Evolutionary conservation across 2,113 vertebrate genomes (phyloP), one percentile per base, ranked within the genome.

Genomic region (Marmota flaviventris): DNA sequence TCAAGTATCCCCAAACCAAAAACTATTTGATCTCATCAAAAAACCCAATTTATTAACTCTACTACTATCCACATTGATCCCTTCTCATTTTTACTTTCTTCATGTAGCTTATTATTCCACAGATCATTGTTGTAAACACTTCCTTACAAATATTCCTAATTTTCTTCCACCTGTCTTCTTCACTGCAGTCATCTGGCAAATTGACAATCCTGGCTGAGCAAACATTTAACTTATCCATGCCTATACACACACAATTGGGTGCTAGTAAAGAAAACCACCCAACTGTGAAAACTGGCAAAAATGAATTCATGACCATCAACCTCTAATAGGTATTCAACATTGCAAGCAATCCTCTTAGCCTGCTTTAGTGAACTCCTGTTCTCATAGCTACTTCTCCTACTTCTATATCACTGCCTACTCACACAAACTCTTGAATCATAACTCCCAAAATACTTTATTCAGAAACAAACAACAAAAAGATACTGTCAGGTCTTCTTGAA

Each of bases 51-150:
- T 78, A 72, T 48, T 25, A 81, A 89, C 12, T 75, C 76, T 25
- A 67, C 37, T 27, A 84, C 56, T 79, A 96, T 2, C 25, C 25
- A 58, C 16, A 77, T 3, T 61, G 73, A 77, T 75, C 13, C 10
- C 8, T 89, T 89, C 53, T 93, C n/a, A 85, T 61, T 90, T 61
- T 86, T 76, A 81, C 75, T 86, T 94, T 73, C 90, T 94, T 82
- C 69, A 90, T 53, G 58, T 91, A 91, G 42, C 25, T 91, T 70
- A 91, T 42, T 86, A 70, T 76, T 70, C 27, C 34, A 85, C 37
- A 90, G 67, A 53, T 65, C 42, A 79, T 34, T 72, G 63, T 13
- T 93, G 37, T 85, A 76, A 89, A 91, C 45, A 73, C 10, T 65
- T 18, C 45, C 32, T 83, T 78, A n/a, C 45, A 77, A 89, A 96